These are phyloP conservation scores for Yponomeuta plumbellus DNA, from an alignment of 2,888 invertebrate species.

Conservation along the genomic window DNA sequence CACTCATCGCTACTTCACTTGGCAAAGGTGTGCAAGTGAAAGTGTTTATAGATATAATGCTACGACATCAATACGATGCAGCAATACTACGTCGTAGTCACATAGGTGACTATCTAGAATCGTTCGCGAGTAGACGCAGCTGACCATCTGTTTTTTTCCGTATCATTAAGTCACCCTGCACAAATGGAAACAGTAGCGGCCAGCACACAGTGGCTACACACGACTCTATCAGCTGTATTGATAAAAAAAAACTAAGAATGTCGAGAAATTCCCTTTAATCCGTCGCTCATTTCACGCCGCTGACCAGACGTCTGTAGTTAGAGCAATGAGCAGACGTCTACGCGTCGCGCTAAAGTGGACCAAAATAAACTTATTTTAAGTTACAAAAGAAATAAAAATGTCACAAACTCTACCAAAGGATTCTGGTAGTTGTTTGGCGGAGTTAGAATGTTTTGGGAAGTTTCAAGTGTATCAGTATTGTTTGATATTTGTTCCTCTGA, in stretches of 20 bases:
- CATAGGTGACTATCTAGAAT: too few relatives aligned
- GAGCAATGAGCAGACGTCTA: neutral
- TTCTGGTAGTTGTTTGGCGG: constrained; percentile 21
- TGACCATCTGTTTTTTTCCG: too few relatives aligned
- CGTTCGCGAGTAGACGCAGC: too few relatives aligned
- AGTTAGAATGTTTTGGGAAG: constrained; percentile 43
- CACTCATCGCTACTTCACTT: too few relatives aligned
- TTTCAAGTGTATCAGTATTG: constrained; percentile 52
- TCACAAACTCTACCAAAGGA: neutral
- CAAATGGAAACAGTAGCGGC: neutral
- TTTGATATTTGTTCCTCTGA: constrained; percentile 46
- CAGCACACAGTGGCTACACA: neutral
- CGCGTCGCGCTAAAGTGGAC: too few relatives aligned
- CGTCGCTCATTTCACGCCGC: neutral
- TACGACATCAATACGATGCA: too few relatives aligned
- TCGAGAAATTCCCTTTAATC: neutral
- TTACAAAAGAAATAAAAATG: neutral
- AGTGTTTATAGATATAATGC: too few relatives aligned
- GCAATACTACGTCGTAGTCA: too few relatives aligned
- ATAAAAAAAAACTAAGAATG: neutral
- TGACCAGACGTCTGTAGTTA: neutral
- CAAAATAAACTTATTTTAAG: neutral
- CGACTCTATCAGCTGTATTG: too few relatives aligned
- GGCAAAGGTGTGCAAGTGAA: too few relatives aligned
- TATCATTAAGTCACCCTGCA: neutral